Conservation (phyloP, 1,140 invertebrate genomes). For the Bombus pascuorum region DNA sequence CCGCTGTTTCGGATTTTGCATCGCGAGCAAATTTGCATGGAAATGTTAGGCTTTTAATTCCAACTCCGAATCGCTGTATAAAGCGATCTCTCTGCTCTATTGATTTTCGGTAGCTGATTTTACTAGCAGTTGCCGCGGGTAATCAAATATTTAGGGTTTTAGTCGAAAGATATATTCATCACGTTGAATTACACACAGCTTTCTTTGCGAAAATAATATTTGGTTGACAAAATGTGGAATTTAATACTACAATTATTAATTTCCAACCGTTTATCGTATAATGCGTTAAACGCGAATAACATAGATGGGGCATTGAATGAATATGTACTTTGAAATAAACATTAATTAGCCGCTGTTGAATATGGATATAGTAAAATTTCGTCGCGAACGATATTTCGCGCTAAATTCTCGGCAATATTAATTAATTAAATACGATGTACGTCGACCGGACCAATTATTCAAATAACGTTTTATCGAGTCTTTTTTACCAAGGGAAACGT, state of each 20-base stretch:
- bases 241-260: background rate
- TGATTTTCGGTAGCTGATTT: background rate
- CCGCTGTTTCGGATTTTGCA: background rate
- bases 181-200: too few species aligned
- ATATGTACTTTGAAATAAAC: background rate
- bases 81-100: too few species aligned
- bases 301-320: background rate
- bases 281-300: background rate
- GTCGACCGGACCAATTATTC: background rate
- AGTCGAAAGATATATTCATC: too few species aligned
- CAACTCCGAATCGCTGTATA: background rate
- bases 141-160: background rate
- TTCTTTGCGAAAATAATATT: background rate
- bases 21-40: background rate
- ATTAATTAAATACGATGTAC: conserved; percentile 18
- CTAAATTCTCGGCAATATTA: background rate
- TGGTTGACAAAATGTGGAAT: background rate
- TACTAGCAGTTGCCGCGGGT: background rate
- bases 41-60: conserved; percentile 5
- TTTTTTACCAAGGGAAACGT: background rate
- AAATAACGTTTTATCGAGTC: background rate
- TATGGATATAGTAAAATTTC: too few species aligned
- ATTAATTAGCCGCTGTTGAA: conserved; percentile 15
- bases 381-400: background rate
- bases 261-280: background rate